Conservation (phyloP, 2,113 vertebrate genomes). For the Cepphus grylle region DNA sequence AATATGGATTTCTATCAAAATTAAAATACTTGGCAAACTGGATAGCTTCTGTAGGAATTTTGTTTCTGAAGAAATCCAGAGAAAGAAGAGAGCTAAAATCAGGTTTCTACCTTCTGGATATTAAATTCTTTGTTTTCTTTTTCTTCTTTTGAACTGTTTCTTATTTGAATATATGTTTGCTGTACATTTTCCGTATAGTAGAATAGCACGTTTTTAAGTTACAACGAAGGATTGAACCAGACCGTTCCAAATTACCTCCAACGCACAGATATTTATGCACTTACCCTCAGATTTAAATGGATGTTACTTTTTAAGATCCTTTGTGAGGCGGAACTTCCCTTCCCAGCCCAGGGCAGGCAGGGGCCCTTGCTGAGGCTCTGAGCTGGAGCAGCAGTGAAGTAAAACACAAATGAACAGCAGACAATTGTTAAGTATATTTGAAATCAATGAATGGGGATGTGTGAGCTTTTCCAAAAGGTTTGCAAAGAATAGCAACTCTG, state of each 20-base stretch:
- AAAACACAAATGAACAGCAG: neutral
- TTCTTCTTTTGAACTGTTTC: neutral
- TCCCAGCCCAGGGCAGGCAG: neutral
- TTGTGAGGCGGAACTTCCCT: neutral
- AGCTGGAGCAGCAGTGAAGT: neutral
- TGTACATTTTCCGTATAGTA: neutral
- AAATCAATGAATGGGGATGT: slow-evolving; percentile 8
- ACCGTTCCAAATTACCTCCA: neutral
- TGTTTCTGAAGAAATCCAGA: neutral
- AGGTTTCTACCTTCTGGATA: neutral
- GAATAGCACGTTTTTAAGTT: neutral
- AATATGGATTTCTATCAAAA: neutral
- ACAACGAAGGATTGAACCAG: neutral
- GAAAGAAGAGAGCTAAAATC: neutral
- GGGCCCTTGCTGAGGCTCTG: neutral
- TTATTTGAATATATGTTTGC: neutral
- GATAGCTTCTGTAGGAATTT: neutral
- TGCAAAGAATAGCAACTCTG: slow-evolving; percentile 2
- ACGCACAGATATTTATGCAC: neutral
- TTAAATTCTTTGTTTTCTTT: neutral
- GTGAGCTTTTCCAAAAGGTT: neutral
- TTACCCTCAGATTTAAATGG: neutral
- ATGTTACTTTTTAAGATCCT: neutral
- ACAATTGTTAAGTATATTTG: neutral
- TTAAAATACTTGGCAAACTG: neutral